Evolutionary conservation across 2,113 vertebrate genomes (phyloP), one percentile per base, ranked within the genome.

Genomic region (Leptobrachium leishanense): DNA sequence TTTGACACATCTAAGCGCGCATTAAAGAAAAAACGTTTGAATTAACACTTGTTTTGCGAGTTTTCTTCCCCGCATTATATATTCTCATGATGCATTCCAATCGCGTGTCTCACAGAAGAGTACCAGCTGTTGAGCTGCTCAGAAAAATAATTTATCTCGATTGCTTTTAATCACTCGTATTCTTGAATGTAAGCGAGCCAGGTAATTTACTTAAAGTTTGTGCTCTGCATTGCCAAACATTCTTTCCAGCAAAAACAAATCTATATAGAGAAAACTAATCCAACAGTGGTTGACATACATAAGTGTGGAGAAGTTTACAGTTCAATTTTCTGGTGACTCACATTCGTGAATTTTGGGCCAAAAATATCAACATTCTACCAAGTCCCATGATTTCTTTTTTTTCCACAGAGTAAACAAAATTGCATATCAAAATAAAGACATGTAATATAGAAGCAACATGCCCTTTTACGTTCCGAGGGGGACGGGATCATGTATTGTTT

Each of bases 201-300:
- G 78, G 78, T 80, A 80, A 80, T 80, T 80, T 74, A 80, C 78
- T 74, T 80, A 53, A 79, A 79, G 64, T 65, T 80, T 43, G 31
- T 68, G 53, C 78, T 68, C 50, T 74, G 64, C 73, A 54, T 74
- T 80, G 78, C 71, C 78, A 80, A 74, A 74, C 66, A 59, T 68
- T 74, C 78, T 80, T 72, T 80, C 78, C 78, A 74, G 78, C 71
- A 80, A 80, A 79, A 80, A 80, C 78, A 80, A 68, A 80, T 80
- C 78, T 74, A 74, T 80, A 74, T 62, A 74, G 78, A 80, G 78
- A 72, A 80, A 80, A 74, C 64, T 43, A 74, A 74, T 80, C 78
- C 78, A 80, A 53, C 71, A 74, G 42, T 67, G 71, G 78, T 80
- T 80, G 78, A 80, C 72, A 80, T 80, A 80, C 78, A 80, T 80